Evolutionary conservation across 1,140 invertebrate genomes (phyloP).

Genomic region (Glossosoma conforme): DNA sequence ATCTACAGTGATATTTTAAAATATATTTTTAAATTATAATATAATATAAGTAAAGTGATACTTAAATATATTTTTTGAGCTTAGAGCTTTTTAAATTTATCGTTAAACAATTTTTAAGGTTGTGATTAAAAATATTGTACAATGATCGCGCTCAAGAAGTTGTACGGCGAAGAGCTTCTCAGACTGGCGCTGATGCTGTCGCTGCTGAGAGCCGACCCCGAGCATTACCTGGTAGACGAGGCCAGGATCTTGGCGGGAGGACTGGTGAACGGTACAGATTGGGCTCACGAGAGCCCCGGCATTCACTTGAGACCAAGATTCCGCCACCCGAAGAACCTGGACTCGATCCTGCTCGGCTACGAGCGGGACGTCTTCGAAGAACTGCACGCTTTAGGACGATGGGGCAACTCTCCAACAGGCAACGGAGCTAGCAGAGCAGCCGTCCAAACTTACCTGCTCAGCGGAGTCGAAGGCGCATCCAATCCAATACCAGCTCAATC

Average conservation of each 20-base stretch:
- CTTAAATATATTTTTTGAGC: no score
- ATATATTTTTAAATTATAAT: no score
- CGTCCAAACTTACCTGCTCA: constrained; percentile 26
- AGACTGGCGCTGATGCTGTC: constrained; percentile 74
- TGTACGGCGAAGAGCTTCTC: constrained; percentile 71
- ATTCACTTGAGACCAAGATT: constrained; percentile 54
- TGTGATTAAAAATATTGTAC: no score
- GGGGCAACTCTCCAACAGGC: constrained; percentile 38
- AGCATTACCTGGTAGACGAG: constrained; percentile 57
- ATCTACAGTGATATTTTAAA: no score
- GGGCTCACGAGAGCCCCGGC: constrained; percentile 53
- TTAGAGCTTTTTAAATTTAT: no score
- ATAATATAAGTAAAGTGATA: no score
- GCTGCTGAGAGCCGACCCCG: constrained; percentile 67
- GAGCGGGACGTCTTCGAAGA: constrained; percentile 71
- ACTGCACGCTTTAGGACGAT: constrained; percentile 63
- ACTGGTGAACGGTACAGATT: constrained; percentile 60
- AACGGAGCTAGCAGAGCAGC: constrained; percentile 17
- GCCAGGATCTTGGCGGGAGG: constrained; percentile 46
- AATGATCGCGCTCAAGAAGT: constrained; percentile 73
- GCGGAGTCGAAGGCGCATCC: constrained; percentile 23
- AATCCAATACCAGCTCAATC: no score
- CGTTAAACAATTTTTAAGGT: no score
- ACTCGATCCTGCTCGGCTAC: constrained; percentile 66
- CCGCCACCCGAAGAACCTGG: constrained; percentile 69